A percentile compares a stretch with the other conserved stretches of the same genome.
These are phyloP conservation scores for Myxocyprinus asiaticus DNA, from an alignment of 2,113 vertebrate genomes.

Conservation along the genomic window DNA sequence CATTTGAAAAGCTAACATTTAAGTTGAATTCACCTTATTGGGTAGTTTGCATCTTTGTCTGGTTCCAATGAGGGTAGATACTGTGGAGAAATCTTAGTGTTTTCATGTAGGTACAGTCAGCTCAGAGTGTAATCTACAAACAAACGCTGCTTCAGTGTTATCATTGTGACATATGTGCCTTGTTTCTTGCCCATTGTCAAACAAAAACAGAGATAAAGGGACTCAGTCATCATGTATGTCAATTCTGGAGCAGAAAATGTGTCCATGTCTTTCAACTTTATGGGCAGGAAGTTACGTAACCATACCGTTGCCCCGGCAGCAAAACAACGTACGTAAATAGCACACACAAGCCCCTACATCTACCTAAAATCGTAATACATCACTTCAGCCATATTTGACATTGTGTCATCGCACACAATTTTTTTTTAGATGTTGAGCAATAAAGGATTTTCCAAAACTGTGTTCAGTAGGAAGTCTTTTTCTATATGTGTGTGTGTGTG, in stretches of 20 bases:
- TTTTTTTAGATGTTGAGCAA: no score
- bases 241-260: slow-evolving; percentile 66
- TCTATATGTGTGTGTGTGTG: background rate
- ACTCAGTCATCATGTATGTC: slow-evolving; percentile 62
- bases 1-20: no score
- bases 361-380: background rate
- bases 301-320: slow-evolving; percentile 66
- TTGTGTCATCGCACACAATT: slow-evolving; percentile 12
- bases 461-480: background rate
- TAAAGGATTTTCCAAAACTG: background rate
- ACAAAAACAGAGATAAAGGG: background rate
- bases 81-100: background rate
- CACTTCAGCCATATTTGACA: background rate
- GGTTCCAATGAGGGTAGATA: background rate
- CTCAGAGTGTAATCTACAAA: background rate
- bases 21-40: no score
- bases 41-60: background rate
- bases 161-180: background rate
- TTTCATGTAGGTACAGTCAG: background rate
- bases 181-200: background rate
- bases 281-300: slow-evolving; percentile 75
- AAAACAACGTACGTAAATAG: slow-evolving; percentile 65
- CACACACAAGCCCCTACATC: background rate
- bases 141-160: background rate
- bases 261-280: slow-evolving; percentile 67